phyloP scores from a whole-genome alignment of 2,888 invertebrate species.

The Acronicta psi region DNA sequence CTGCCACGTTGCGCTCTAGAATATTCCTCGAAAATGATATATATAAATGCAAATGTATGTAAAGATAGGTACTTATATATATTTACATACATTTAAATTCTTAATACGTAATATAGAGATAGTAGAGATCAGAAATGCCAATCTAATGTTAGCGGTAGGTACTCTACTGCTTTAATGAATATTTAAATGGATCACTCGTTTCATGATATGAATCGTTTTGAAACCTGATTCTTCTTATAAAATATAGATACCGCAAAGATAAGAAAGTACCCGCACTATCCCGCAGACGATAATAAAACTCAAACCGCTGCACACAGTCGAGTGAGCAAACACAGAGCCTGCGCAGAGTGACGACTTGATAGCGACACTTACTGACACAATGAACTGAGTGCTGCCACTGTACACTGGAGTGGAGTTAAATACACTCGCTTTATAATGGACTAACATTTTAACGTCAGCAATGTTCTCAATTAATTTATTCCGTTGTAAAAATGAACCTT shows the following conservation, averaged over 20 bases:
- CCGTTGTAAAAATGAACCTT: too few species aligned
- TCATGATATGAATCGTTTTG: too few species aligned
- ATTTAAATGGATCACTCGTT: background rate
- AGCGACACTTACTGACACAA: constrained; percentile 10
- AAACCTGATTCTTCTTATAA: background rate
- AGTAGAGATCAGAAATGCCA: too few species aligned
- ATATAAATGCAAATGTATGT: too few species aligned
- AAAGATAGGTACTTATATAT: too few species aligned
- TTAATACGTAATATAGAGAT: too few species aligned
- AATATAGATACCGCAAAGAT: background rate
- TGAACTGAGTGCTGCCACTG: background rate
- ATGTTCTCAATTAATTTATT: too few species aligned
- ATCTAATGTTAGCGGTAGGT: too few species aligned
- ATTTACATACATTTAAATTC: too few species aligned
- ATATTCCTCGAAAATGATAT: too few species aligned
- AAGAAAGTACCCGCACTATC: background rate
- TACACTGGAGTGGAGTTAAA: constrained; percentile 1
- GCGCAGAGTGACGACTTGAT: constrained; percentile 5
- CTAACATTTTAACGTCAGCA: too few species aligned
- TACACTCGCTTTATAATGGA: background rate
- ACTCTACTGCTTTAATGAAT: background rate
- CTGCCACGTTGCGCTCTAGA: too few species aligned
- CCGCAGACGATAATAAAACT: constrained; percentile 6
- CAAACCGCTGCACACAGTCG: background rate
- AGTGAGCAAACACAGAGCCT: constrained; percentile 2